phyloP scores from a whole-genome alignment of 1,140 invertebrate genomes.

The Phocides pigmalion region DNA sequence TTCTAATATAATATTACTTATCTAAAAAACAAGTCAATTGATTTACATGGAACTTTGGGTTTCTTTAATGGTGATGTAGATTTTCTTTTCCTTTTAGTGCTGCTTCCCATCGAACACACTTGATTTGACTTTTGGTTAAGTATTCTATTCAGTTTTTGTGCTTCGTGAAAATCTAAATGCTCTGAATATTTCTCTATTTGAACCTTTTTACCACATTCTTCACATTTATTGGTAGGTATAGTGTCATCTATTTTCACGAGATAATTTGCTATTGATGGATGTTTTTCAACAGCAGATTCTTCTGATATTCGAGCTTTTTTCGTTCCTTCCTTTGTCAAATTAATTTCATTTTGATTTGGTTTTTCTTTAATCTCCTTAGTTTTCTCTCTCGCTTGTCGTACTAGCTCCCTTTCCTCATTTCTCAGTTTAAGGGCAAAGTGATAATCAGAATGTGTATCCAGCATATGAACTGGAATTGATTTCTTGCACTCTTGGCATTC shows the following conservation, averaged over 20 bases:
- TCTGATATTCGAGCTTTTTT: slow-evolving; percentile 30
- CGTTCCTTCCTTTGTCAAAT: slow-evolving; percentile 18
- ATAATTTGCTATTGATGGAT: slow-evolving; percentile 62
- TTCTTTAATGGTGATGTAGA: slow-evolving; percentile 65
- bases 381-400: slow-evolving; percentile 55
- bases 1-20: slow-evolving; percentile 27
- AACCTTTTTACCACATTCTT: slow-evolving; percentile 86
- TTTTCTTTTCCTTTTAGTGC: slow-evolving; percentile 64
- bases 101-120: slow-evolving; percentile 37
- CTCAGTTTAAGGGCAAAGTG: slow-evolving; percentile 85
- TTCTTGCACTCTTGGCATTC: slow-evolving; percentile 83
- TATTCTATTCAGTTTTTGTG: slow-evolving; percentile 86
- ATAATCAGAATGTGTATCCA: slow-evolving; percentile 85
- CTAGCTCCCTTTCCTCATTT: slow-evolving; percentile 77
- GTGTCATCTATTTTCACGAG: slow-evolving; percentile 64
- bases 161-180: slow-evolving; percentile 89
- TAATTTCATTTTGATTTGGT: slow-evolving; percentile 38
- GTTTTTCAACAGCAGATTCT: slow-evolving; percentile 37
- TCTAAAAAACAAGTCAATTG: slow-evolving; percentile 71
- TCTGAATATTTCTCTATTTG: slow-evolving; percentile 84
- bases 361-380: slow-evolving; percentile 46
- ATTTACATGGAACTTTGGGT: slow-evolving; percentile 66
- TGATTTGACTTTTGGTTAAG: slow-evolving; percentile 46
- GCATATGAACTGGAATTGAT: slow-evolving; percentile 68
- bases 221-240: slow-evolving; percentile 81